Evolutionary conservation across 2,888 invertebrate species (phyloP).

Genomic region (Panopea generosa): DNA sequence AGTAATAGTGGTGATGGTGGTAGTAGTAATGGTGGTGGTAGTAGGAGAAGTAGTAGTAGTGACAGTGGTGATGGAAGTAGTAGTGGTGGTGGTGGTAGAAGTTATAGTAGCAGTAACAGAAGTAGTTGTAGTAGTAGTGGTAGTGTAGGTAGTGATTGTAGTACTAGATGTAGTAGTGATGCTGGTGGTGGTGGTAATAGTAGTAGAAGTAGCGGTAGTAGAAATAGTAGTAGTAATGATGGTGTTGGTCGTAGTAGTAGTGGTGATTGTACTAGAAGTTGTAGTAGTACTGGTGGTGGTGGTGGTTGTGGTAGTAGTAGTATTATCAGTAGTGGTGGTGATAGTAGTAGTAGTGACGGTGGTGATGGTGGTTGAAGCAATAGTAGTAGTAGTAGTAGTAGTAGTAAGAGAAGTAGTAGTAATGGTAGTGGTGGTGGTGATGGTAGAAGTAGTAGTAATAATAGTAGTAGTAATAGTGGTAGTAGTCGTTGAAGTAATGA

Average conservation of each 20-base stretch:
- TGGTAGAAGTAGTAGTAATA: slow-evolving; percentile 8
- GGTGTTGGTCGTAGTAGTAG: neutral
- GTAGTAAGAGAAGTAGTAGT: neutral
- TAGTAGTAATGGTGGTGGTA: too few species aligned
- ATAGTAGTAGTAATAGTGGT: slow-evolving; percentile 4
- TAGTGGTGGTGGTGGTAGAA: too few species aligned
- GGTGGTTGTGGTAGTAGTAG: neutral
- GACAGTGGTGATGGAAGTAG: too few species aligned
- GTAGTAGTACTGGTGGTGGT: neutral
- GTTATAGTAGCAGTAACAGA: too few species aligned
- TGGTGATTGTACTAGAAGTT: slow-evolving; percentile 7
- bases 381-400: slow-evolving; percentile 4
- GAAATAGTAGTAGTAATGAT: neutral
- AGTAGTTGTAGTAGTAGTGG: slow-evolving; percentile 4
- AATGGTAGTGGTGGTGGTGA: neutral
- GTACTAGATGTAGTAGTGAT: neutral
- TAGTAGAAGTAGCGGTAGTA: slow-evolving; percentile 7
- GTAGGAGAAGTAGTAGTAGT: too few species aligned
- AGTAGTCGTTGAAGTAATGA: neutral
- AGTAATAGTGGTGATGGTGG: too few species aligned
- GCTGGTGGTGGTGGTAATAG: slow-evolving; percentile 16
- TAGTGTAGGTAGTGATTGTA: neutral
- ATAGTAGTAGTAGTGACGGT: neutral
- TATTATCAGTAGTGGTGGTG: neutral
- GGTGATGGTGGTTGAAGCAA: neutral